Conservation (phyloP, 2,113 vertebrate genomes). For the Cyprinodon variegatus region DNA sequence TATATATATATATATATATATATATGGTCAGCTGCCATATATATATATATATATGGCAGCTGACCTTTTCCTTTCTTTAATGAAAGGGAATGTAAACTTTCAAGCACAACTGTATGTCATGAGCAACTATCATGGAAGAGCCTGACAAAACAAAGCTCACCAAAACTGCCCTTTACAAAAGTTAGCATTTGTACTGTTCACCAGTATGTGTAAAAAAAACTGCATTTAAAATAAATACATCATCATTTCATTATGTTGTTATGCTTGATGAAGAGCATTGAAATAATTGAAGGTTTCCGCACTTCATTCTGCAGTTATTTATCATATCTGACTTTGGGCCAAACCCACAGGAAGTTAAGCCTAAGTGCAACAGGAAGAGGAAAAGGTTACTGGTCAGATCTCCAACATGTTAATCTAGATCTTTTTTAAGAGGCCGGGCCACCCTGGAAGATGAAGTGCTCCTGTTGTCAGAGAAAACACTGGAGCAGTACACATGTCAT, state of each 20-base stretch:
- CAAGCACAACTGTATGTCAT: too few species aligned
- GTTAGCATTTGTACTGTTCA: background rate
- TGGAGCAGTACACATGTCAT: constrained; percentile 87
- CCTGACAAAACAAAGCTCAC: background rate
- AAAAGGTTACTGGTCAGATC: constrained; percentile 82
- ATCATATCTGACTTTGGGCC: constrained; percentile 70
- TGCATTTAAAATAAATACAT: constrained; percentile 22
- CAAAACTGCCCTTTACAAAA: background rate
- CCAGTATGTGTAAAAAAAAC: background rate
- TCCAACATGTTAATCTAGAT: constrained; percentile 86
- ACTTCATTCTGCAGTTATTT: constrained; percentile 72
- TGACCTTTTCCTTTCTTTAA: too few species aligned
- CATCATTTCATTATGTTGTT: constrained; percentile 7
- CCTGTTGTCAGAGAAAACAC: constrained; percentile 95
- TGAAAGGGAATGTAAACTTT: too few species aligned
- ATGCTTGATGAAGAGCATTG: constrained; percentile 36
- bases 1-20: too few species aligned
- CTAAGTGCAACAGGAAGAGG: constrained; percentile 84
- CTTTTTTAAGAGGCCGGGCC: constrained; percentile 88
- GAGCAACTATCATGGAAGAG: background rate
- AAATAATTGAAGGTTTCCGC: constrained; percentile 48
- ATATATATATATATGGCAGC: too few species aligned
- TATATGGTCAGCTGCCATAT: too few species aligned
- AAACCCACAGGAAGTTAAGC: constrained; percentile 81
- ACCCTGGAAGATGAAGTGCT: constrained; percentile 87